These are phyloP conservation scores for Venustoraphidia nigricollis DNA, from an alignment of 2,888 invertebrate genomes.

Conservation along the genomic window DNA sequence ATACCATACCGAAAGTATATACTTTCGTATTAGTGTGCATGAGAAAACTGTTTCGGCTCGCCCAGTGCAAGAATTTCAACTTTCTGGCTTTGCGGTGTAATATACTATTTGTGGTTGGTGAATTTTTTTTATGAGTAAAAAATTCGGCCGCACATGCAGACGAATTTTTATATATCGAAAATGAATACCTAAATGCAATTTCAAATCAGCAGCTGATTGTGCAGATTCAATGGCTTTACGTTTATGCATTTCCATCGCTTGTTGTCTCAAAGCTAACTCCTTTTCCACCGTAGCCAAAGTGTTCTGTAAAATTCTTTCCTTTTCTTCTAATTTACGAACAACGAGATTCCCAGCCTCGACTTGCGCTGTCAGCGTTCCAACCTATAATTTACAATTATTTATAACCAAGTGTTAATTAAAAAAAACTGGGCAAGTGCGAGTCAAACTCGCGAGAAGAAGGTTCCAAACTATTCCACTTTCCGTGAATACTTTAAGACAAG, in stretches of 20 bases:
- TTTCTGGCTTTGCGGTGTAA: too few relatives aligned
- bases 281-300: slow-evolving; percentile 88
- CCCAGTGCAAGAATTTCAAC: too few relatives aligned
- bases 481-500: too few relatives aligned
- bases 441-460: too few relatives aligned
- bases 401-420: slow-evolving; percentile 19
- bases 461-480: too few relatives aligned
- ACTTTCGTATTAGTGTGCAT: too few relatives aligned
- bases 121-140: too few relatives aligned
- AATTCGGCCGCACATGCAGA: neutral
- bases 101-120: too few relatives aligned
- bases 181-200: slow-evolving; percentile 68
- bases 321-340: slow-evolving; percentile 87
- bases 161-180: neutral
- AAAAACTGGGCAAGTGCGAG: too few relatives aligned
- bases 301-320: slow-evolving; percentile 83
- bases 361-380: slow-evolving; percentile 65
- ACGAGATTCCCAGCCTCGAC: slow-evolving; percentile 92
- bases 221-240: slow-evolving; percentile 94
- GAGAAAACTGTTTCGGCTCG: too few relatives aligned
- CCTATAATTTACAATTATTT: slow-evolving; percentile 25
- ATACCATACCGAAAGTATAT: too few relatives aligned
- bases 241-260: slow-evolving; percentile 96
- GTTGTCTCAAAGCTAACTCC: slow-evolving; percentile 80
- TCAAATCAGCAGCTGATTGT: slow-evolving; percentile 92